These are phyloP conservation scores for Enteromius viviparus DNA, from an alignment of 2,797 vertebrate genomes.

Conservation along the genomic window DNA sequence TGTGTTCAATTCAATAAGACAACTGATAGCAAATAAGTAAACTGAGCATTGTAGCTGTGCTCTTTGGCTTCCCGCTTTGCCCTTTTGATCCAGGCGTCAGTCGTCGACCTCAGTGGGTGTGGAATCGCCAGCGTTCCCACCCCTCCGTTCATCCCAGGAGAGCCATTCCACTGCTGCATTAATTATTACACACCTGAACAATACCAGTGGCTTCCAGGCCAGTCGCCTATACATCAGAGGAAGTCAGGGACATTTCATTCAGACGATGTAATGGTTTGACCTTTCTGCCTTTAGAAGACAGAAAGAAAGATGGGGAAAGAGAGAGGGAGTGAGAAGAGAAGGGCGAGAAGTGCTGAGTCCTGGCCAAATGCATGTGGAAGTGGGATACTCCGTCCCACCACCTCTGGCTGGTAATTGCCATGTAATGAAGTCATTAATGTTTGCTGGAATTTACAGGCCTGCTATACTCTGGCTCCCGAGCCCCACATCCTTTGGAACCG, in stretches of 20 bases:
- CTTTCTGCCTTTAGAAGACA: slow-evolving; percentile 64
- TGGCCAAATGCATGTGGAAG: slow-evolving; percentile 72
- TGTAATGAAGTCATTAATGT: slow-evolving; percentile 86
- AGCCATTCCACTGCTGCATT: slow-evolving; percentile 51
- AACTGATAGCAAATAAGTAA: slow-evolving; percentile 15
- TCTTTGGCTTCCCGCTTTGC: slow-evolving; percentile 8
- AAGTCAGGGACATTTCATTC: slow-evolving; percentile 65
- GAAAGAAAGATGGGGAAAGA: slow-evolving; percentile 40
- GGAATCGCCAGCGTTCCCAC: slow-evolving; percentile 47
- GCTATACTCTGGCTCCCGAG: slow-evolving; percentile 64
- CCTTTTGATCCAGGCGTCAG: slow-evolving; percentile 26
- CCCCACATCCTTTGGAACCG: slow-evolving; percentile 37
- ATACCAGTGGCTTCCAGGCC: slow-evolving; percentile 60
- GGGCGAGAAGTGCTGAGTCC: slow-evolving; percentile 73
- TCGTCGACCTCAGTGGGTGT: slow-evolving; percentile 41
- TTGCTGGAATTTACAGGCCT: slow-evolving; percentile 85
- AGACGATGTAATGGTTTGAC: slow-evolving; percentile 69
- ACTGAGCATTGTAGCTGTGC: slow-evolving; percentile 8
- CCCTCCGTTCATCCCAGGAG: slow-evolving; percentile 23
- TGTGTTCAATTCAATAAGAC: not conserved
- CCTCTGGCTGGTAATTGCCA: slow-evolving; percentile 78
- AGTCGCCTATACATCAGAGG: slow-evolving; percentile 63
- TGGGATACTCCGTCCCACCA: slow-evolving; percentile 74
- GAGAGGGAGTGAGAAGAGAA: slow-evolving; percentile 17
- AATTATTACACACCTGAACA: slow-evolving; percentile 55